Conservation (phyloP, 1,140 invertebrate genomes). For the Drosophila chauvacae region DNA sequence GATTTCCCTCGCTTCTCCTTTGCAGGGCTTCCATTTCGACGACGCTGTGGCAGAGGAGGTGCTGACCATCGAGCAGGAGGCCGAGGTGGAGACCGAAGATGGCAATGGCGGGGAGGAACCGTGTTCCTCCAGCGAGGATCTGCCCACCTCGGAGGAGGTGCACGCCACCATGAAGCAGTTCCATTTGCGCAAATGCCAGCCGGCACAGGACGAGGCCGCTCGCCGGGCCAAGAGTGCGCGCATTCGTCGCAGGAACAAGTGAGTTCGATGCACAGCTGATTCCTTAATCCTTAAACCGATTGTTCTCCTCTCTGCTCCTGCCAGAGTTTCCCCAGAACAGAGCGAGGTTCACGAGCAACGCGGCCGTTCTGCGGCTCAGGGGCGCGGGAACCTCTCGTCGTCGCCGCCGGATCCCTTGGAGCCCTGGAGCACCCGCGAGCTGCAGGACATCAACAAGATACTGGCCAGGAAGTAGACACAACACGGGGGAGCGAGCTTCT, state of each 20-base stretch:
- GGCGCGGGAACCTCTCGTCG: slow-evolving; percentile 33
- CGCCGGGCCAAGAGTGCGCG: slow-evolving; percentile 75
- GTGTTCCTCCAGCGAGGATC: slow-evolving; percentile 66
- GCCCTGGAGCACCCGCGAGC: slow-evolving; percentile 89
- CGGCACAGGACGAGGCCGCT: slow-evolving; percentile 73
- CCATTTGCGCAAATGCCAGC: slow-evolving; percentile 79
- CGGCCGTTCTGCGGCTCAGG: slow-evolving; percentile 74
- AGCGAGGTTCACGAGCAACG: slow-evolving; percentile 49
- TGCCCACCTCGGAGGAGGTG: slow-evolving; percentile 77
- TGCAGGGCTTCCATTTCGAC: slow-evolving; percentile 67
- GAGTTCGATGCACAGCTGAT: neutral
- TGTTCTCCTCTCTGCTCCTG: neutral
- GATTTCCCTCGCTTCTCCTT: neutral
- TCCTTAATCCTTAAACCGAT: too few species aligned
- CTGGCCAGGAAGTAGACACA: slow-evolving; percentile 82
- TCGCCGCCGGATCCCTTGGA: slow-evolving; percentile 88
- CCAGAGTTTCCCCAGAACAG: slow-evolving; percentile 69
- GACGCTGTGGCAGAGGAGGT: slow-evolving; percentile 74
- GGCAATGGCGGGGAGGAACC: slow-evolving; percentile 51
- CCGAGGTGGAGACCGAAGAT: slow-evolving; percentile 80
- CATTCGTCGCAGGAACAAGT: slow-evolving; percentile 76
- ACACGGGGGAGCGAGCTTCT: neutral
- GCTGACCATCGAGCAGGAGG: slow-evolving; percentile 75
- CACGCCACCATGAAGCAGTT: slow-evolving; percentile 83
- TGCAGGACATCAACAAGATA: slow-evolving; percentile 90